These are phyloP conservation scores for Hypothenemus hampei DNA, from an alignment of 1,140 invertebrate species.

Conservation along the genomic window DNA sequence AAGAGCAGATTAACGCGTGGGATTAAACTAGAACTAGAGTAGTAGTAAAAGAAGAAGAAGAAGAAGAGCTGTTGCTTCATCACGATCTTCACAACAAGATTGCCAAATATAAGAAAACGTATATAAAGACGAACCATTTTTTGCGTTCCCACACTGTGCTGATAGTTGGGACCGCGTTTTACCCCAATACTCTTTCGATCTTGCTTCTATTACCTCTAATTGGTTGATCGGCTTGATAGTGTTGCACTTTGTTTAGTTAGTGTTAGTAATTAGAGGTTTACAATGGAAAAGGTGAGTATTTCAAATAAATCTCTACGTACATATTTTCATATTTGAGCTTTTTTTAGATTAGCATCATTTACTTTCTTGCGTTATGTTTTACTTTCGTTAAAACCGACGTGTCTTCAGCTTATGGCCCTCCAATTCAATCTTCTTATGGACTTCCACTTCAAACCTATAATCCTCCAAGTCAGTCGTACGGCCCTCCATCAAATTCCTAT, in stretches of 20 bases:
- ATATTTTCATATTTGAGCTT: too few species aligned
- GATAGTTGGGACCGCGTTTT: neutral
- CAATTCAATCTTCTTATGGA: slow-evolving; percentile 28
- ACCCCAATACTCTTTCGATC: slow-evolving; percentile 15
- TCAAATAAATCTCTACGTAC: neutral
- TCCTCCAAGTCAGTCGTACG: slow-evolving; percentile 25
- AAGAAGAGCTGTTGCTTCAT: slow-evolving; percentile 37
- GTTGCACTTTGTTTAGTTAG: neutral
- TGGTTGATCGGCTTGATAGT: neutral
- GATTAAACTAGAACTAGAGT: slow-evolving; percentile 35
- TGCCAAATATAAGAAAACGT: slow-evolving; percentile 37
- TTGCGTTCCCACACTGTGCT: slow-evolving; percentile 16
- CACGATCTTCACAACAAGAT: slow-evolving; percentile 40
- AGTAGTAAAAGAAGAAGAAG: too few species aligned
- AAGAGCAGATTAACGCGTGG: slow-evolving; percentile 23
- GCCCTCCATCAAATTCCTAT: slow-evolving; percentile 26
- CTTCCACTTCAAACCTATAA: slow-evolving; percentile 23
- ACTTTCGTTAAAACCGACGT: slow-evolving; percentile 26
- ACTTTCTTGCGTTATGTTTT: neutral
- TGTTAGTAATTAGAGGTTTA: neutral
- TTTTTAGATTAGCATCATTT: neutral
- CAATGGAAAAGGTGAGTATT: slow-evolving; percentile 6
- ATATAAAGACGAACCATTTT: slow-evolving; percentile 42
- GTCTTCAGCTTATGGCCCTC: slow-evolving; percentile 23
- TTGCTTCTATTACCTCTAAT: slow-evolving; percentile 7